Base-by-base conservation (phyloP, 2,797 vertebrate genomes). In the Toxotes lorentzi region DNA sequence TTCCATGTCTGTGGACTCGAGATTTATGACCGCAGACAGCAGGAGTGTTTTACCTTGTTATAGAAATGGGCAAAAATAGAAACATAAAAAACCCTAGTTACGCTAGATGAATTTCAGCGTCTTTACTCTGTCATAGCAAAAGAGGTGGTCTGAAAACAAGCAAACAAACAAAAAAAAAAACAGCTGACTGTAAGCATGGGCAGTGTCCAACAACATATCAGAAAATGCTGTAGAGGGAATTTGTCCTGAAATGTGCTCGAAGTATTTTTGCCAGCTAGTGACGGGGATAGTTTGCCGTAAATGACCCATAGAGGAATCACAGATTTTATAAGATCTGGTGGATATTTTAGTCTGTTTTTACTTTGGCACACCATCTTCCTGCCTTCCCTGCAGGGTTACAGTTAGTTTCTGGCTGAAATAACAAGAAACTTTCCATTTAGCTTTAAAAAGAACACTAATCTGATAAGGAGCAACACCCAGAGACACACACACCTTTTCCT, bases 1-100 rank as follows among this genome's bases (percentile, higher is more conserved):
- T 89, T 86, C 73, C 76, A 86, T 85, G 85, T 86, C 80, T 85
- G 74, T 70, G 75, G 64, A 73, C 81, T 78, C 78, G 73, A 72
- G 86, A 90, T 80, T 76, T 83, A 72, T 41, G 71, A 45, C 65
- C 68, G 21, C 17, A 56, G 50, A 59, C 48, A 71, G 51, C 48
- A 58, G 45, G 7, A 51, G 32, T 67, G 40, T 61, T 74, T 64
- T 78, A 57, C 56, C 56, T 83, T 75, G 41, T 78, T 84, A 71
- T 71, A 54, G 32, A 73, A 71, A 35, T 32, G 27, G 32, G 17
- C 43, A 58, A 78, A 89, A 88, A 86, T 81, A 83, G 68, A 72
- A 43, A 30, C 21, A 58, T 32, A 38, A 67, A 61, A 79, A 57
- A 41, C 19, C 6, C 8, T 41, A 16, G 17, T 45, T 51, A 38